These are phyloP conservation scores for Plebejus melissa DNA, from an alignment of 2,888 invertebrate species.

Conservation along the genomic window DNA sequence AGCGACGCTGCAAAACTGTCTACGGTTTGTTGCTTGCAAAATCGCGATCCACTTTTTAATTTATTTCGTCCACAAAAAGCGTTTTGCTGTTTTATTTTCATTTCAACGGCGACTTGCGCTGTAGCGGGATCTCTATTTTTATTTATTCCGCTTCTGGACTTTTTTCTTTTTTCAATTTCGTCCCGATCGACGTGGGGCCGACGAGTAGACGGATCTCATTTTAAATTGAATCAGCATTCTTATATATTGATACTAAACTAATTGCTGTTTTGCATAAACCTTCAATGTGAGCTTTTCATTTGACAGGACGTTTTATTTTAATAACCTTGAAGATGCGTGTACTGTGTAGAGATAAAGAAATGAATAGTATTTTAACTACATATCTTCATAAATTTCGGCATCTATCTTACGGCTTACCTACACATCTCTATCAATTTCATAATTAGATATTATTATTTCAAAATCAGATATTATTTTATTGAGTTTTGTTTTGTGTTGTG, in stretches of 20 bases:
- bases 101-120: constrained; percentile 78
- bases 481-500: background rate
- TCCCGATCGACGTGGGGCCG: constrained; percentile 69
- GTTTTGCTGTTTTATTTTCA: constrained; percentile 75
- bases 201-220: constrained; percentile 73
- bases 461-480: background rate
- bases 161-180: constrained; percentile 73
- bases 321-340: background rate
- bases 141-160: constrained; percentile 66
- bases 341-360: background rate
- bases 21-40: constrained; percentile 57
- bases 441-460: background rate
- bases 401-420: background rate
- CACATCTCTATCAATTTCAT: background rate
- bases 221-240: constrained; percentile 72
- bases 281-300: constrained; percentile 4
- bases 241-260: constrained; percentile 37
- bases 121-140: constrained; percentile 78
- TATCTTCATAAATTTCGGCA: background rate
- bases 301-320: constrained; percentile 1
- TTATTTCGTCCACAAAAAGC: constrained; percentile 77
- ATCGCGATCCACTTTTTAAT: constrained; percentile 77
- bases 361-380: background rate
- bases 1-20: constrained; percentile 36
- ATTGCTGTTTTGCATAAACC: constrained; percentile 23